A percentile compares a stretch with the other conserved stretches of the same genome.
phyloP scores from a whole-genome alignment of 2,888 invertebrate genomes.

The Electrophaes corylata region DNA sequence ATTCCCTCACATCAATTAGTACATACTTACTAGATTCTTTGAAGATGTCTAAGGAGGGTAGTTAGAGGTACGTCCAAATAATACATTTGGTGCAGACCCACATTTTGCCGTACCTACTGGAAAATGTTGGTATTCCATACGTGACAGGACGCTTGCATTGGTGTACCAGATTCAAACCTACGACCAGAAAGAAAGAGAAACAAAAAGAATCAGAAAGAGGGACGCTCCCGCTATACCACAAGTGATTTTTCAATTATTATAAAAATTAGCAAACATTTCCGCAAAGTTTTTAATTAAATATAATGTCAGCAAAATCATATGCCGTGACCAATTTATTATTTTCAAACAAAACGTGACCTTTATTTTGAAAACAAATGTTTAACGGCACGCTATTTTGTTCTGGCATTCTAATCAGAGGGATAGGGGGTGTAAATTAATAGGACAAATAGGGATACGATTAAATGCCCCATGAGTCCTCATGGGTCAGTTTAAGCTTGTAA shows the following conservation, averaged over 20 bases:
- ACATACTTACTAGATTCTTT: too few relatives aligned
- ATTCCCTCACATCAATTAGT: too few relatives aligned
- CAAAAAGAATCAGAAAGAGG: too few relatives aligned
- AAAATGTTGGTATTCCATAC: too few relatives aligned
- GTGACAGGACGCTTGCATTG: too few relatives aligned
- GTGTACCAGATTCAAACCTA: too few relatives aligned
- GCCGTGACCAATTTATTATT: slow-evolving; percentile 37
- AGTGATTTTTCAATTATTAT: not conserved
- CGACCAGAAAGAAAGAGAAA: too few relatives aligned
- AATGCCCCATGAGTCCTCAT: slow-evolving; percentile 29
- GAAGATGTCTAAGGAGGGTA: too few relatives aligned
- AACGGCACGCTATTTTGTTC: slow-evolving; percentile 61
- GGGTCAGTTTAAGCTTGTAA: slow-evolving; percentile 11
- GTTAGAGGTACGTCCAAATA: too few relatives aligned
- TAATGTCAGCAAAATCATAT: slow-evolving; percentile 42
- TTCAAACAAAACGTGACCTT: slow-evolving; percentile 34
- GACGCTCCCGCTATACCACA: too few relatives aligned
- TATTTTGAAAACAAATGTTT: slow-evolving; percentile 45
- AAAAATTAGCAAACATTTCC: not conserved
- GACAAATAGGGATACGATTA: slow-evolving; percentile 39
- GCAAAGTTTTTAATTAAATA: slow-evolving; percentile 32
- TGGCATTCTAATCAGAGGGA: slow-evolving; percentile 67
- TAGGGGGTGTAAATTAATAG: slow-evolving; percentile 44
- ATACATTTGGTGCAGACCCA: too few relatives aligned
- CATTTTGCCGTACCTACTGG: too few relatives aligned